A percentile compares a stretch with the other conserved stretches of the same genome.
phyloP scores from a whole-genome alignment of 1,140 invertebrate species.

The Pseudomyrmex sp. region DNA sequence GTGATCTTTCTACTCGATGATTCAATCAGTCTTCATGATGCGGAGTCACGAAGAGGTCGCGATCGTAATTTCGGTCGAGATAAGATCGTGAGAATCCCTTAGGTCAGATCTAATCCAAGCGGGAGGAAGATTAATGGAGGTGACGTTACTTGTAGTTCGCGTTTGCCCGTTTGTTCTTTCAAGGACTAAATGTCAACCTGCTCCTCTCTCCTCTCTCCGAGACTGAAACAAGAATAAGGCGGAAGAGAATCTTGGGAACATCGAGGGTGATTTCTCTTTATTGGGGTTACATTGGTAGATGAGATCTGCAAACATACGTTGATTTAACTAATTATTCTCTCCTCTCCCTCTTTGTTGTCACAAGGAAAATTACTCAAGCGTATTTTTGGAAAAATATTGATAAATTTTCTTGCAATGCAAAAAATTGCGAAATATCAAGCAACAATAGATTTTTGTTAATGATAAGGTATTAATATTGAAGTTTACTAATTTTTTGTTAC shows the following conservation, averaged over 20 bases:
- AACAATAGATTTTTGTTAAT: too few species aligned
- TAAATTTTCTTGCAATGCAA: too few species aligned
- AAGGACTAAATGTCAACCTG: constrained; percentile 54
- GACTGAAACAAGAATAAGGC: constrained; percentile 51
- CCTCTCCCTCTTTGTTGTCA: not conserved
- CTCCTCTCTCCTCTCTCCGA: not conserved
- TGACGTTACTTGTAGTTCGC: constrained; percentile 64
- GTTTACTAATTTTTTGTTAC: too few species aligned
- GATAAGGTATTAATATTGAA: too few species aligned
- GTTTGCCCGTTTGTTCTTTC: constrained; percentile 60
- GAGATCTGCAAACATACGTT: not conserved
- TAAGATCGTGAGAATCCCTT: constrained; percentile 50
- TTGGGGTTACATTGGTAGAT: constrained; percentile 3
- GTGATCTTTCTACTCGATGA: not conserved
- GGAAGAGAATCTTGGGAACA: constrained; percentile 56
- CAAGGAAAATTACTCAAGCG: not conserved
- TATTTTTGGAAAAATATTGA: too few species aligned
- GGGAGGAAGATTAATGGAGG: constrained; percentile 61
- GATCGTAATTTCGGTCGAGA: constrained; percentile 59
- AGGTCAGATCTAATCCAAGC: constrained; percentile 64
- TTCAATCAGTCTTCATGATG: constrained; percentile 51
- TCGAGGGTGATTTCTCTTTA: constrained; percentile 12
- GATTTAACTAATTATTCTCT: not conserved
- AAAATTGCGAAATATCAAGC: too few species aligned
- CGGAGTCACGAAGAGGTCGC: constrained; percentile 53